Percentiles rank a stretch among this genome's conserved stretches.
Evolutionary conservation across 2,797 vertebrate species (phyloP).

Genomic region (Sebastes wilsoni): DNA sequence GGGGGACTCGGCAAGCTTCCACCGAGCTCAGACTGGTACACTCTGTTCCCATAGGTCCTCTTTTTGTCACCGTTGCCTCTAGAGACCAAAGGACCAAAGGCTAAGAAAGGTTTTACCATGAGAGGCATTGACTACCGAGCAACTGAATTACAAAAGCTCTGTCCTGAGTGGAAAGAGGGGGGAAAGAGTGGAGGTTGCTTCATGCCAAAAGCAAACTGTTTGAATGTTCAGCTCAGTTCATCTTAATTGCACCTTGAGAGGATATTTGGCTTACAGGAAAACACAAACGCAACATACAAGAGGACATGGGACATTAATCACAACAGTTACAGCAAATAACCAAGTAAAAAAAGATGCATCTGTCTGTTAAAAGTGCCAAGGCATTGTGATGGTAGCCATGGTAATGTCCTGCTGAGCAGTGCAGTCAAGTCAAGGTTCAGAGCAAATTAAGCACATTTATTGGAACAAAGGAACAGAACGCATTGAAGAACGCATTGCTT

Average conservation of each 20-base stretch:
- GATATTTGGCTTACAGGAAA: too few species aligned
- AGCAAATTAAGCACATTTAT: not conserved
- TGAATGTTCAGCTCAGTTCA: not conserved
- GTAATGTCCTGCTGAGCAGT: not conserved
- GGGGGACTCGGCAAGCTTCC: not conserved
- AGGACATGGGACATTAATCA: not conserved
- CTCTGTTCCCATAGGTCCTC: constrained; percentile 4
- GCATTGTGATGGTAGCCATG: not conserved
- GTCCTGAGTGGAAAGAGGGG: not conserved
- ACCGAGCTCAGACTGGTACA: not conserved
- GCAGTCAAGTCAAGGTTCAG: not conserved
- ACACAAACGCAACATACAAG: too few species aligned
- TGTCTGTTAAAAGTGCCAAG: not conserved
- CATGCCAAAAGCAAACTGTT: not conserved
- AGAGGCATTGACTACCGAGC: constrained; percentile 6
- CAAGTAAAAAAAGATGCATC: not conserved
- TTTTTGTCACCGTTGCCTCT: constrained; percentile 17
- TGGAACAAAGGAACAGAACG: not conserved
- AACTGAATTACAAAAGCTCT: not conserved
- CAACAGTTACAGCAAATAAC: not conserved
- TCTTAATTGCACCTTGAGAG: too few species aligned
- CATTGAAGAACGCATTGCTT: not conserved
- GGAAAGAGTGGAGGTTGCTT: not conserved
- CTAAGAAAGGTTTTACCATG: not conserved
- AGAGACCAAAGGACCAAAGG: constrained; percentile 16